Evolutionary conservation across 2,797 vertebrate species (phyloP), one percentile per base, ranked within the genome.

Genomic region (Aeoliscus strigatus): DNA sequence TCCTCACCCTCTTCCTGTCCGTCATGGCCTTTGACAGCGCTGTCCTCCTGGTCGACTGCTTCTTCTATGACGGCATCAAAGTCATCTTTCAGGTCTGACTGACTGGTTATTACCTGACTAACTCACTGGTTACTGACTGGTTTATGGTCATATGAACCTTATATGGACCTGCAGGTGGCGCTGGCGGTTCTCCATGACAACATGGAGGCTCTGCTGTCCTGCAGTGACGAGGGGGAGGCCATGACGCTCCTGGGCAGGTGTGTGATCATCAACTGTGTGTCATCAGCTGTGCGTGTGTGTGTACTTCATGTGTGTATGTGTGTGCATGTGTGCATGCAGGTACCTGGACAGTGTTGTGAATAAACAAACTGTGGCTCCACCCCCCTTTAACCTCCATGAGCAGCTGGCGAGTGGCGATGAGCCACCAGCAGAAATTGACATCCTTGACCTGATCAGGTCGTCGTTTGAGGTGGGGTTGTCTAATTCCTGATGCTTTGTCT

Each of bases 1-100:
- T 99, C 77, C 92, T 99, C 70, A 99, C 96, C 0, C 90, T 99
- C 14, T 99, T 97, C 70, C 89, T 99, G 60, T 96, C 93, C 0
- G 95, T 96, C 52, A 97, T 99, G 94, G 95, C 96, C 14, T 99
- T 99, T 3, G 92, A 96, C 78, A 97, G 94, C 0, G 94, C 96
- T 0, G 95, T 95, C 39, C 81, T 97, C 14, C 80, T 97, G 41
- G 92, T 98, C 0, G 96, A 98, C 85, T 97, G 94, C 63, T 98
- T 98, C 71, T 98, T 98, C 88, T 97, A 94, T 0, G 95, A 99
- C 68, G 96, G 96, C 51, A 94, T 98, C 76, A 98, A 94, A 62
- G 89, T 96, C 60, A 90, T 94, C 75, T 90, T 99, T 68, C 96
- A 98, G 81, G 87, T 86, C 25, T n/a, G 4, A 8, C 21, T 5